Base-by-base conservation (phyloP, 2,113 vertebrate species). In the Ceyx margarethae region DNA sequence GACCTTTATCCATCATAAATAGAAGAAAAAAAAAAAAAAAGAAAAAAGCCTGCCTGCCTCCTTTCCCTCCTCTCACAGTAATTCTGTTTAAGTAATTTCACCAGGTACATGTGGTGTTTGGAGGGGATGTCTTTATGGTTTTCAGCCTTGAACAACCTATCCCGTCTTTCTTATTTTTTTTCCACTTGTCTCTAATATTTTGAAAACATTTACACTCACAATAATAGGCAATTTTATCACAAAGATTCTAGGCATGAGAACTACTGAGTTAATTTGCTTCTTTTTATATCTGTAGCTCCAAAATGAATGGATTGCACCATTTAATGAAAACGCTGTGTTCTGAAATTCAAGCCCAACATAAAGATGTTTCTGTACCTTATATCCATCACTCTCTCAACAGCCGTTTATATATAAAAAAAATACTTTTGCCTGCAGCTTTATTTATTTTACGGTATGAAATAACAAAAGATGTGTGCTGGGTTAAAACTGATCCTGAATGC, bases 401-500 rank as follows among this genome's bases (percentile, higher is more conserved):
- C 86, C 5, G 1, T 93, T 77, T 42, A 6, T 64, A 6, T 64
- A 46, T 48, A 33, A 42, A 12, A 80, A 81, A 75, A 81, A 50
- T 17, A 51, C 7, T 8, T 79, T 87, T 68, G 19, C 66, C 61
- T 95, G 76, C 62, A 91, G 58, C 91, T 95, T 95, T 96, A 90
- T 96, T 97, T 96, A 73, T 91, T 96, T 96, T 90, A 77, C 68
- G 35, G 94, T 89, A 87, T 29, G 89, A 95, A 95, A 89, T 76
- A 90, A 92, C 65, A 57, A 93, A 50, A 92, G 76, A 90, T 40
- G 35, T 62, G 82, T 66, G 35, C 48, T 76, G 64, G 57, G 28
- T 89, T 94, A 53, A 94, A 95, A 94, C 68, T 2, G 14, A 80
- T 89, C 79, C 86, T 42, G 91, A 89, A 95, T 95, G 88, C 90